A percentile compares a stretch with the other conserved stretches of the same genome.
These are phyloP conservation scores for Takifugu flavidus DNA, from an alignment of 2,113 vertebrate species.

Conservation along the genomic window DNA sequence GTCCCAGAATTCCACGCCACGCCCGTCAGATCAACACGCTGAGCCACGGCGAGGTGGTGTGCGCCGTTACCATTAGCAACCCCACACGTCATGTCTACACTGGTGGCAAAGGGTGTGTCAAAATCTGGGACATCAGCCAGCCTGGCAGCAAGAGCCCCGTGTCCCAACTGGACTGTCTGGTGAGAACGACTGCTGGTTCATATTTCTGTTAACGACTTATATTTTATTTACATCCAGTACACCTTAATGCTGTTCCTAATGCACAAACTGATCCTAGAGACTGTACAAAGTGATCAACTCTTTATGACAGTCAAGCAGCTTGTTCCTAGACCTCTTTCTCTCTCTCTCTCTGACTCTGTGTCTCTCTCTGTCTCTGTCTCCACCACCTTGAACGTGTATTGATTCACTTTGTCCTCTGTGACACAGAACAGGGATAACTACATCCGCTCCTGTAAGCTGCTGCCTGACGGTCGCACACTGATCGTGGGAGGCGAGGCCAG, in stretches of 20 bases:
- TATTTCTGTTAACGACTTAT: background rate
- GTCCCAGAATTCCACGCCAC: slow-evolving; percentile 89
- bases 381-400: slow-evolving; percentile 45
- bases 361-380: background rate
- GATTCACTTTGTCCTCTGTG: slow-evolving; percentile 54
- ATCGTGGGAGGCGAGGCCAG: slow-evolving; percentile 98
- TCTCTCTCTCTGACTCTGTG: no score
- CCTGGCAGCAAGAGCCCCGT: slow-evolving; percentile 94
- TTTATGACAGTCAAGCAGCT: background rate
- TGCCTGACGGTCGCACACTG: slow-evolving; percentile 94
- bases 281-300: no score
- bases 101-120: slow-evolving; percentile 92
- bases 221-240: no score
- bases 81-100: slow-evolving; percentile 93
- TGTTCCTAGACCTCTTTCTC: slow-evolving; percentile 19
- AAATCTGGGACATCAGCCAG: slow-evolving; percentile 96
- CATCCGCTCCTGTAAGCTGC: slow-evolving; percentile 96
- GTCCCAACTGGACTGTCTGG: slow-evolving; percentile 94
- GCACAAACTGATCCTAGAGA: no score
- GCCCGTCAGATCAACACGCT: slow-evolving; percentile 94
- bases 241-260: no score
- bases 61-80: slow-evolving; percentile 93
- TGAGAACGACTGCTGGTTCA: slow-evolving; percentile 28
- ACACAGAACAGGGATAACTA: slow-evolving; percentile 98
- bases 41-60: slow-evolving; percentile 92